phyloP scores from a whole-genome alignment of 2,888 invertebrate species.

The Hipparchia semele region DNA sequence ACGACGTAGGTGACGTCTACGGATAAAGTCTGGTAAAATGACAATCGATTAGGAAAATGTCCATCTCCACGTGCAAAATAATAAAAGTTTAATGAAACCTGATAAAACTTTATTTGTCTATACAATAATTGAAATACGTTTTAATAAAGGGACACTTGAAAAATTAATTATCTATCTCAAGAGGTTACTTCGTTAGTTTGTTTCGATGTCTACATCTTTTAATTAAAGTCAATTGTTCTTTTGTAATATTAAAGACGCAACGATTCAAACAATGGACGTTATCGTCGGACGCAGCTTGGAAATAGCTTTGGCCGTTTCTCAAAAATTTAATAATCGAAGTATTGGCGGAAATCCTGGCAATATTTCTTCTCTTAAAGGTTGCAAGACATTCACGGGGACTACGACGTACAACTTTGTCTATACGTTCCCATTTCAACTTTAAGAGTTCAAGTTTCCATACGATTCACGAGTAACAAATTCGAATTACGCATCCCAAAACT shows the following conservation, averaged over 20 bases:
- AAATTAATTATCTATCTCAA: slow-evolving; percentile 57
- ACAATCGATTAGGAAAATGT: neutral
- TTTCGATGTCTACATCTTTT: slow-evolving; percentile 64
- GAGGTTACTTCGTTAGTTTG: slow-evolving; percentile 60
- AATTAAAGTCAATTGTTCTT: slow-evolving; percentile 58
- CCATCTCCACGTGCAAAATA: neutral
- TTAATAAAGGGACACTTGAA: slow-evolving; percentile 54
- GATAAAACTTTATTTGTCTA: slow-evolving; percentile 38
- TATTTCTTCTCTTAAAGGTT: slow-evolving; percentile 36
- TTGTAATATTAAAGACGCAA: slow-evolving; percentile 39
- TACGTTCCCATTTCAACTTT: slow-evolving; percentile 51
- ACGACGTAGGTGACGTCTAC: neutral
- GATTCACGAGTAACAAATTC: slow-evolving; percentile 61
- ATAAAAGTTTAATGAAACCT: slow-evolving; percentile 26
- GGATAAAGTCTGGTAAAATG: neutral
- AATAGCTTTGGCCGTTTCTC: slow-evolving; percentile 36
- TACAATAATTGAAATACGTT: slow-evolving; percentile 48
- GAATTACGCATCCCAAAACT: slow-evolving; percentile 51
- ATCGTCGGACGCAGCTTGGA: slow-evolving; percentile 45
- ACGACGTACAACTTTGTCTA: slow-evolving; percentile 53
- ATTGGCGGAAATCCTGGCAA: slow-evolving; percentile 34
- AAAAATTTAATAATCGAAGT: slow-evolving; percentile 46
- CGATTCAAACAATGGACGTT: slow-evolving; percentile 47
- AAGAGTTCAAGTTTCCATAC: slow-evolving; percentile 56
- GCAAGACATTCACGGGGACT: slow-evolving; percentile 52